These are phyloP conservation scores for Eupithecia insigniata DNA, from an alignment of 2,888 invertebrate genomes.

Conservation along the genomic window DNA sequence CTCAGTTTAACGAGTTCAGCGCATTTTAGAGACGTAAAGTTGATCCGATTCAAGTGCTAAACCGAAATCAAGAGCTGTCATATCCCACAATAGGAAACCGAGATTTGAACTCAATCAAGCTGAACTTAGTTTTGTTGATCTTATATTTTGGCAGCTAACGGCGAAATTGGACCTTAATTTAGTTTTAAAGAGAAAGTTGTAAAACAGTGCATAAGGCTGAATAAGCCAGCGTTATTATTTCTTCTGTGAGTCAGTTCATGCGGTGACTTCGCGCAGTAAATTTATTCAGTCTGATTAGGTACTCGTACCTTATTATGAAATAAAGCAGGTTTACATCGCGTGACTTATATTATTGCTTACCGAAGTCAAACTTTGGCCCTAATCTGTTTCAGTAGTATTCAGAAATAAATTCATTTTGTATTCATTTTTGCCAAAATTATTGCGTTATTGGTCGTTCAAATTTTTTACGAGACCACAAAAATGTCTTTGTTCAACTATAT, in stretches of 20 bases:
- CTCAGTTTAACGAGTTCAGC: no score
- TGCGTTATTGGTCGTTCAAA: no score
- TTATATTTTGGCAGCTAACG: no score
- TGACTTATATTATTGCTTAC: neutral
- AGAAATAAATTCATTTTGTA: neutral
- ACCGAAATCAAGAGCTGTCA: no score
- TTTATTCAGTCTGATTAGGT: conserved; percentile 54
- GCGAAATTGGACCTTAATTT: no score
- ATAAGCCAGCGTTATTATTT: neutral
- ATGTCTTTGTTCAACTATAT: no score
- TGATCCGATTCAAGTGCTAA: no score
- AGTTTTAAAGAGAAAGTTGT: neutral
- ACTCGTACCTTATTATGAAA: conserved; percentile 57
- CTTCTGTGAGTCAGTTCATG: neutral
- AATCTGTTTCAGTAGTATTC: neutral
- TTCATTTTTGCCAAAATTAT: neutral
- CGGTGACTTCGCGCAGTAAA: conserved; percentile 49
- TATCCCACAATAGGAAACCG: no score
- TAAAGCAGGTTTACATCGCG: conserved; percentile 40
- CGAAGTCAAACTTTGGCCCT: neutral
- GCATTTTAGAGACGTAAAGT: no score
- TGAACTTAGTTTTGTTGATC: no score
- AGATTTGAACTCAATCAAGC: no score
- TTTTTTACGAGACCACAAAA: no score
- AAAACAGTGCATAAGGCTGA: neutral